These are phyloP conservation scores for Morinoia aosen DNA, from an alignment of 2,888 invertebrate species.

Conservation along the genomic window DNA sequence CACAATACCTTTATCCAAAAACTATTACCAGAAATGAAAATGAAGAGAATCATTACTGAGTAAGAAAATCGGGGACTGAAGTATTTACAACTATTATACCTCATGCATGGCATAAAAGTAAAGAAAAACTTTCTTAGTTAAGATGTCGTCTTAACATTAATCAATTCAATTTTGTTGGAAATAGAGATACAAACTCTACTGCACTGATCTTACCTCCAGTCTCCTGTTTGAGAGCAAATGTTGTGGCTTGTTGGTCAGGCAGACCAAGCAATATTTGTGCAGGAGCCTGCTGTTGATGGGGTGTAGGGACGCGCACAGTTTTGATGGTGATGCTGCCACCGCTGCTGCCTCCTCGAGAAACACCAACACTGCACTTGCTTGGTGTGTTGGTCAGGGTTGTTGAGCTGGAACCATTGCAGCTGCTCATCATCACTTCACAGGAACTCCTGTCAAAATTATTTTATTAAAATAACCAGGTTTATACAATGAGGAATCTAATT, in stretches of 20 bases:
- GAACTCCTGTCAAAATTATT: not conserved
- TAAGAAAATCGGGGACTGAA: no score
- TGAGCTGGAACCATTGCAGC: constrained; percentile 19
- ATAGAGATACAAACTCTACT: not conserved
- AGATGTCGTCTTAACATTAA: not conserved
- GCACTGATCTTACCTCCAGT: constrained; percentile 12
- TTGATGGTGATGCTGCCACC: constrained; percentile 44
- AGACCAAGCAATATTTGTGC: constrained; percentile 40
- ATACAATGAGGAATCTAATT: not conserved
- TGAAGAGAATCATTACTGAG: no score
- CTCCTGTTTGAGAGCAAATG: constrained; percentile 38
- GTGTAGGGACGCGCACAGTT: constrained; percentile 5
- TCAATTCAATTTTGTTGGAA: not conserved
- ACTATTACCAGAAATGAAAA: not conserved
- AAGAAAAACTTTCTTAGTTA: not conserved
- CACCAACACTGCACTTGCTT: constrained; percentile 41
- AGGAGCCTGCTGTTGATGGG: constrained; percentile 22
- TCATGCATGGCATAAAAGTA: not conserved
- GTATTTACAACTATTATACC: no score
- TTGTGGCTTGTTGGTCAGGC: not conserved
- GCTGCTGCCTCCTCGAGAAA: not conserved
- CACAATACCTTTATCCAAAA: not conserved
- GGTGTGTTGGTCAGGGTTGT: not conserved
- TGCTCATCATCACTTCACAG: not conserved
- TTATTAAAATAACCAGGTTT: not conserved